Evolutionary conservation across 1,140 invertebrate species (phyloP).

Genomic region (Akabosia matsudoensis): DNA sequence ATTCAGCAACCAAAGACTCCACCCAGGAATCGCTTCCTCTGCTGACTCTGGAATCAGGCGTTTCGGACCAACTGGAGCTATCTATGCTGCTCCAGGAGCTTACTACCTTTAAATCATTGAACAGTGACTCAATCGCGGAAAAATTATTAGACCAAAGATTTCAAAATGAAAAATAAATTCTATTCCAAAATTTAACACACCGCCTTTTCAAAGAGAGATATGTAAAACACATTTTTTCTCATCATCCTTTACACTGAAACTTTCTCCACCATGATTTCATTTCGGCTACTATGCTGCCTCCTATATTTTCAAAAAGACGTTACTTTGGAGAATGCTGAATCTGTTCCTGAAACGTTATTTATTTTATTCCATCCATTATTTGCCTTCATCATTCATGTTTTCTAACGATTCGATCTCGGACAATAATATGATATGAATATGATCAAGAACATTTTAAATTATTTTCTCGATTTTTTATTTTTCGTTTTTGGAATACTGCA

Average conservation of each 20-base stretch:
- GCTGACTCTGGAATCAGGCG: constrained; percentile 30
- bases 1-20: constrained; percentile 30
- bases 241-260: background rate
- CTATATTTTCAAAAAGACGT: no score
- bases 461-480: no score
- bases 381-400: no score
- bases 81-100: background rate
- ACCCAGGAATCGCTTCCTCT: constrained; percentile 27
- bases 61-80: constrained; percentile 16
- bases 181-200: background rate
- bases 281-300: no score
- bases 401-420: no score
- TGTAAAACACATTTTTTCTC: background rate
- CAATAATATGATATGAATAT: no score
- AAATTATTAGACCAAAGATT: background rate
- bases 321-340: no score
- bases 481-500: no score
- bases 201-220: background rate
- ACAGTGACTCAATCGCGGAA: background rate
- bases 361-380: no score
- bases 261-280: no score
- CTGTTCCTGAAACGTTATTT: no score
- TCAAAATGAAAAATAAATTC: background rate
- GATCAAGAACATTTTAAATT: no score
- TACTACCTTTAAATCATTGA: background rate